Evolutionary conservation across 2,888 invertebrate genomes (phyloP), one percentile per base, ranked within the genome.

Genomic region (Oligia fasciuncula): DNA sequence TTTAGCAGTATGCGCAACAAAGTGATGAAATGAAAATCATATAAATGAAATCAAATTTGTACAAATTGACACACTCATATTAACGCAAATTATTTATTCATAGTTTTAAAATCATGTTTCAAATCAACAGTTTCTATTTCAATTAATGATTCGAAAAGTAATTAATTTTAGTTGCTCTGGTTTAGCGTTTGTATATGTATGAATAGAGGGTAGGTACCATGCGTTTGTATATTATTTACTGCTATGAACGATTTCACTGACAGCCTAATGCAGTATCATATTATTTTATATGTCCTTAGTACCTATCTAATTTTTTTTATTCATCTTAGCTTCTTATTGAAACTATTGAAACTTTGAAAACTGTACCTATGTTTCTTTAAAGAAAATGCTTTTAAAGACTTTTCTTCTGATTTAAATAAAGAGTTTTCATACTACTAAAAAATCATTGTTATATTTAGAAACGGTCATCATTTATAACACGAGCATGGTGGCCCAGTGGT

Each of bases 41-140:
- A 5, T 4, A 40, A 63, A 63, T 46, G 4, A 29, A 23, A 74
- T 46, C 5, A 23, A 11, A 46, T 19, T 46, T 54, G 4, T 63
- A n/a, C 43, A 65, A 54, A 73, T 51, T 65, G 17, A 4, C 19
- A 46, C 17, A 62, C 35, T 54, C 14, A 67, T 62, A 54, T 54
- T 60, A 35, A 1, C 5, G 14, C 62, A 29, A 43, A 62, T 81
- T 9, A 68, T 76, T 72, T 57, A 71, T 75, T 72, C 68, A 72
- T 69, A 19, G 35, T 49, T 77, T 62, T 78, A 79, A 81, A 75
- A 74, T 54, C 74, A 51, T 57, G 23, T 54, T 54, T 51, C 9
- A 63, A 68, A 77, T 54, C 43, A 67, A 62, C 40, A 70, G 69
- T 19, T 79, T 72, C 19, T 72, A 63, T 60, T 67, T 68, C 4